A percentile compares a stretch with the other conserved stretches of the same genome.
phyloP scores from a whole-genome alignment of 2,113 vertebrate species.

The Oreocharis arfaki region DNA sequence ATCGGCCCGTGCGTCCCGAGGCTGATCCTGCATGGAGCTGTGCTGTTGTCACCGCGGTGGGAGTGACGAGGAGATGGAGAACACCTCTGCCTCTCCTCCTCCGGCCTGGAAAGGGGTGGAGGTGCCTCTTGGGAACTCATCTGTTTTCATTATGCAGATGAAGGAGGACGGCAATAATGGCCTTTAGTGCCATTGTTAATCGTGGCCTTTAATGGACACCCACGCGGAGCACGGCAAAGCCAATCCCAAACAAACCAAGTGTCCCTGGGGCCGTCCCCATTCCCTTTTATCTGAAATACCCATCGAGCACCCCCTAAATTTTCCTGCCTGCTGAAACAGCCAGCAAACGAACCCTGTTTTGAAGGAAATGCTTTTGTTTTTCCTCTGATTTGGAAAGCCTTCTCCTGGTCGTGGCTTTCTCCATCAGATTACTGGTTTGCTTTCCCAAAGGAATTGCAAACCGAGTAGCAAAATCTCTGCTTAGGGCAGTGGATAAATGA shows the following conservation, averaged over 20 bases:
- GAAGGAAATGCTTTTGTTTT: neutral
- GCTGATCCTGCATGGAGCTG: accelerated
- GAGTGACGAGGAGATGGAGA: neutral
- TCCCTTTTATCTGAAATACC: neutral
- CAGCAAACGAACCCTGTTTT: neutral
- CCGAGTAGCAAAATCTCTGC: neutral
- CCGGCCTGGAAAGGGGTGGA: neutral
- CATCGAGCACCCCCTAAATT: accelerated
- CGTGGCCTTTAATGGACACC: neutral
- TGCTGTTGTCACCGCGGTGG: too few species aligned
- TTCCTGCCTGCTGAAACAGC: neutral
- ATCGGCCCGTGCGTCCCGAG: neutral
- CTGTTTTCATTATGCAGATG: neutral
- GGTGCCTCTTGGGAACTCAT: neutral
- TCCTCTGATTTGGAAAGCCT: neutral
- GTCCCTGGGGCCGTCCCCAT: neutral
- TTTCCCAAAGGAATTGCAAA: neutral
- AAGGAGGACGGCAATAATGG: neutral
- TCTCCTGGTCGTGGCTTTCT: neutral
- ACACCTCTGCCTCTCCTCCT: neutral
- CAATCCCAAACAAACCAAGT: neutral
- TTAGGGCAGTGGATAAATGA: neutral
- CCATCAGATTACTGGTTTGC: neutral
- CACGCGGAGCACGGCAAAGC: neutral
- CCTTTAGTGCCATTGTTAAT: neutral